Evolutionary conservation across 2,888 invertebrate genomes (phyloP).

Genomic region (Spatulosminthurus flaviceps): DNA sequence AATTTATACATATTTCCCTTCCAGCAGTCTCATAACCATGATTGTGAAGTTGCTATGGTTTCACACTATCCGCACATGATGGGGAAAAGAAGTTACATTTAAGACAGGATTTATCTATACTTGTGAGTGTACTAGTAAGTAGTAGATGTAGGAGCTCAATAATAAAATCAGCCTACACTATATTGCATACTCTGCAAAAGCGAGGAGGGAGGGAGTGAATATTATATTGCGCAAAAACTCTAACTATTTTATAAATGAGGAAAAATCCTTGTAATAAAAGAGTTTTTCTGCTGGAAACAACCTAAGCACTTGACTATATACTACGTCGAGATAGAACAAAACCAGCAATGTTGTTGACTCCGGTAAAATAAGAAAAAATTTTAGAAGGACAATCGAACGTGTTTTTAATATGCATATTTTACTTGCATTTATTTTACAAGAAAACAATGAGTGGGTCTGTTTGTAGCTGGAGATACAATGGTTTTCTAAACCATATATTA

Average conservation of each 20-base stretch:
- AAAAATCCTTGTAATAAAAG: conserved; percentile 47
- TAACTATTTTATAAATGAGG: conserved; percentile 29
- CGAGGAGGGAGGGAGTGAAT: no score
- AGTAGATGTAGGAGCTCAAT: background rate
- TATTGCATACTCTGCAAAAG: no score
- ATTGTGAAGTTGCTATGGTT: no score
- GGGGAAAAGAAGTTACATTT: background rate
- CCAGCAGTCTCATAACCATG: no score
- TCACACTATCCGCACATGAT: background rate
- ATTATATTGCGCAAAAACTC: conserved; percentile 16
- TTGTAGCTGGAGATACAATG: no score
- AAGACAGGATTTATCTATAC: background rate
- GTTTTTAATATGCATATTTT: conserved; percentile 1
- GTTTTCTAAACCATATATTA: no score
- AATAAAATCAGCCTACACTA: background rate
- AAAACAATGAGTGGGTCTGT: background rate
- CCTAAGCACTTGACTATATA: background rate
- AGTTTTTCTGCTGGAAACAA: conserved; percentile 12
- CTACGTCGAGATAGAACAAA: conserved; percentile 37
- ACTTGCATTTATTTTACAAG: background rate
- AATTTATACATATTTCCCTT: no score
- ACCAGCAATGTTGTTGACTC: conserved; percentile 43
- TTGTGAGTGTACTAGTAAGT: background rate
- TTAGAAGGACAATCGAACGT: conserved; percentile 42
- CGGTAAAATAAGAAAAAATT: conserved; percentile 8